A percentile compares a stretch with the other conserved stretches of the same genome.
phyloP scores from a whole-genome alignment of 2,113 vertebrate genomes.

The Phaetusa simplex region DNA sequence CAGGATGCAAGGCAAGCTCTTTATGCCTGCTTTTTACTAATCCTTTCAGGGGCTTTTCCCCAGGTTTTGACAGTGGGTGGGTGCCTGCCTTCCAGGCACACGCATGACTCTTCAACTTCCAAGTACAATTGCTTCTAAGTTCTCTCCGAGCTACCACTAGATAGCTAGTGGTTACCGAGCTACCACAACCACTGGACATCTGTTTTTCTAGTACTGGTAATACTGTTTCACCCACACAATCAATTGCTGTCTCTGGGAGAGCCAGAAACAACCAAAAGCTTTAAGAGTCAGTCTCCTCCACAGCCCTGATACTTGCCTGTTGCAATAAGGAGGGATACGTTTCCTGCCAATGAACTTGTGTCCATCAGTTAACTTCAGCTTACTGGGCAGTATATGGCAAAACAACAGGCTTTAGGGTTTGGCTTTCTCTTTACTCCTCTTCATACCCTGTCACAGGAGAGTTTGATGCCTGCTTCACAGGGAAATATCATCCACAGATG shows the following conservation, averaged over 20 bases:
- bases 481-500: neutral
- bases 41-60: neutral
- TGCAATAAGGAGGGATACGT: neutral
- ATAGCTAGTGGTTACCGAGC: neutral
- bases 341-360: neutral
- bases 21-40: neutral
- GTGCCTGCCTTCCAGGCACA: neutral
- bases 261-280: neutral
- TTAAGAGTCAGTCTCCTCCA: neutral
- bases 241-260: neutral
- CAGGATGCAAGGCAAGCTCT: neutral
- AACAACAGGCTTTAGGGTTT: neutral
- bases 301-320: neutral
- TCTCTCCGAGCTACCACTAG: neutral
- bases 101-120: accelerated
- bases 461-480: neutral
- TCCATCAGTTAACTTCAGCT: neutral
- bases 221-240: neutral
- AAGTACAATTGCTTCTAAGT: neutral
- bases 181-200: neutral
- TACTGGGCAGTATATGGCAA: neutral
- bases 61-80: neutral
- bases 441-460: neutral
- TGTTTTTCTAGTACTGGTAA: neutral
- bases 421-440: neutral